Evolutionary conservation across 2,113 vertebrate species (phyloP), one percentile per base, ranked within the genome.

Genomic region (Hemiscyllium ocellatum): DNA sequence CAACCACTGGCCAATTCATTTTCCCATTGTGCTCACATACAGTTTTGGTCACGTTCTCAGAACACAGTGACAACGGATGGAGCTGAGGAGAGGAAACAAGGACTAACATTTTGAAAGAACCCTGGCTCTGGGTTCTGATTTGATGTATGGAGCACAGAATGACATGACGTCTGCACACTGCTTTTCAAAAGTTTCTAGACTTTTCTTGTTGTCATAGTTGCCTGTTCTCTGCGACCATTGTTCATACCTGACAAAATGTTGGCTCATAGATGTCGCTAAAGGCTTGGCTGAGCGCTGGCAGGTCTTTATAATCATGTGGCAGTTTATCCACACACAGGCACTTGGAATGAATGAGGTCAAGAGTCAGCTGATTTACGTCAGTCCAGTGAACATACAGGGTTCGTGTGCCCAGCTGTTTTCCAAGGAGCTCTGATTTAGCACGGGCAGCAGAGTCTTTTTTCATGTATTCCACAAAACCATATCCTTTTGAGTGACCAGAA

Each of bases 381-480:
- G 98, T 99, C 99, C 99, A 99, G 97, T 99, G 99, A 26, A 99
- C 99, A 0, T 99, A 99, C 42, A 99, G 98, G 90, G 98, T 98
- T 85, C 98, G 98, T 0, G 98, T 98, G 33, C 99, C 99, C 96
- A 99, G 97, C 13, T 98, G 98, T 96, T 98, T 98, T 4, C 98
- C 99, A 89, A 99, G 96, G 17, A 99, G 97, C 96, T 99, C 98
- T 0, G 98, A 99, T 96, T 99, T 99, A 72, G 99, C 99, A 0
- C 99, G 96, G 95, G 98, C 98, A 0, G 99, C 99, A 0, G 98
- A 98, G 96, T 99, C 99, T 96, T 99, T 99, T 96, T 99, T 99
- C 99, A 99, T 99, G 96, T 98, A 99, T 96, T 99, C 99, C 33
- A 99, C 99, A 0, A 99, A 99, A 78, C 99, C 99, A 0, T 99